A percentile compares a stretch with the other conserved stretches of the same genome.
phyloP scores from a whole-genome alignment of 2,888 invertebrate genomes.

The Apeira syringaria region DNA sequence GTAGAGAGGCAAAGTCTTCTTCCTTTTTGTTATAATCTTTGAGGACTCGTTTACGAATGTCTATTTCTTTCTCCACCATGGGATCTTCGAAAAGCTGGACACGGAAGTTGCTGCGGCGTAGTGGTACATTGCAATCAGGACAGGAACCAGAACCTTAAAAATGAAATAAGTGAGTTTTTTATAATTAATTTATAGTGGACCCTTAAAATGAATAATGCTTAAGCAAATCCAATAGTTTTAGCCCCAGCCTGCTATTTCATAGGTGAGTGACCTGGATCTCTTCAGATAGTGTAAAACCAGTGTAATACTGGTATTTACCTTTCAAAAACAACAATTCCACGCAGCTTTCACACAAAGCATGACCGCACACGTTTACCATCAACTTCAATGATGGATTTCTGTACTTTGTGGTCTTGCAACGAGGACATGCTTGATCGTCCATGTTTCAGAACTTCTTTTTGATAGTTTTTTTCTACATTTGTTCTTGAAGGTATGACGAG shows the following conservation, averaged over 20 bases:
- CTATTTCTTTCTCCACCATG: constrained; percentile 98
- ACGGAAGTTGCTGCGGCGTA: constrained; percentile 95
- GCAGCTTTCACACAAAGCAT: constrained; percentile 98
- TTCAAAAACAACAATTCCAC: constrained; percentile 98
- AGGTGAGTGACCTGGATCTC: too few relatives aligned
- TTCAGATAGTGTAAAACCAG: too few relatives aligned
- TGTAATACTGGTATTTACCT: constrained; percentile 88
- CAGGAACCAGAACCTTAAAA: constrained; percentile 94
- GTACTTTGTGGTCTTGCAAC: constrained; percentile 98
- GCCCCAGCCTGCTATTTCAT: too few relatives aligned
- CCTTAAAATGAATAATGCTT: too few relatives aligned
- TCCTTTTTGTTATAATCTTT: constrained; percentile 97
- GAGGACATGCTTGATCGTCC: constrained; percentile 95
- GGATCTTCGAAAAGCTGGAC: constrained; percentile 98
- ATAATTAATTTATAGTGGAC: too few relatives aligned
- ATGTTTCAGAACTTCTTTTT: constrained; percentile 55
- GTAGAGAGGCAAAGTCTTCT: constrained; percentile 93
- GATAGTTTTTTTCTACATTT: too few relatives aligned
- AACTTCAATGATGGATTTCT: constrained; percentile 97
- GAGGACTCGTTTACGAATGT: constrained; percentile 94
- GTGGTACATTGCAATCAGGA: constrained; percentile 95
- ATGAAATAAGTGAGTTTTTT: too few relatives aligned
- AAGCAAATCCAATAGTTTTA: too few relatives aligned
- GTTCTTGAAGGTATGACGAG: too few relatives aligned
- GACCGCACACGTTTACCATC: constrained; percentile 99